Percentiles rank a stretch among this genome's conserved stretches.
These are phyloP conservation scores for Eurypyga helias DNA, from an alignment of 2,113 vertebrate genomes.

Conservation along the genomic window DNA sequence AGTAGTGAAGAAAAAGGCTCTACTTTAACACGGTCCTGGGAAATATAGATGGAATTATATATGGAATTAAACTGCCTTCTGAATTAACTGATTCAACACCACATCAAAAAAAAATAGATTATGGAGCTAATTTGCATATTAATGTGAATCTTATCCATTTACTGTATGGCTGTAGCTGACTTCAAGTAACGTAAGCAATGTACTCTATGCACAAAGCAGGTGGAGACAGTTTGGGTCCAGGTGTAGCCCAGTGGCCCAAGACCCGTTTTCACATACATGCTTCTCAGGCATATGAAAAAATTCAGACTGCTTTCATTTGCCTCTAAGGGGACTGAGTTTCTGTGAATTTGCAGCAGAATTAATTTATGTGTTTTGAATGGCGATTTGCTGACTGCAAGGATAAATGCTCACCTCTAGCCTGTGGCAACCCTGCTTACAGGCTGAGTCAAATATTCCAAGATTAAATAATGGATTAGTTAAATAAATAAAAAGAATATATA, in stretches of 20 bases:
- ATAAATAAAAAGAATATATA: not conserved
- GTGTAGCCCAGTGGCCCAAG: not conserved
- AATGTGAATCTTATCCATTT: not conserved
- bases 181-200: not conserved
- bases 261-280: not conserved
- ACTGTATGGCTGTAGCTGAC: not conserved
- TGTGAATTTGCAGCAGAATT: not conserved
- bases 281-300: not conserved
- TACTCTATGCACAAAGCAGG: not conserved
- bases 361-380: not conserved
- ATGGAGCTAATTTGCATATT: no score
- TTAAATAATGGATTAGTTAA: not conserved
- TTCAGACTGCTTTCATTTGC: not conserved
- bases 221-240: not conserved
- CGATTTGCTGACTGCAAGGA: not conserved
- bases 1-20: not conserved
- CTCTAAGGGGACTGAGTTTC: not conserved
- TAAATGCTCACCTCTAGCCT: not conserved
- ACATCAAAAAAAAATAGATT: no score
- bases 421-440: not conserved
- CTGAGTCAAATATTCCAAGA: not conserved
- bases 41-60: not conserved
- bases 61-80: not conserved
- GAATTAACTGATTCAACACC: not conserved
- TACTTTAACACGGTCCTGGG: not conserved